phyloP scores from a whole-genome alignment of 2,113 vertebrate species.

The Connochaetes taurinus region DNA sequence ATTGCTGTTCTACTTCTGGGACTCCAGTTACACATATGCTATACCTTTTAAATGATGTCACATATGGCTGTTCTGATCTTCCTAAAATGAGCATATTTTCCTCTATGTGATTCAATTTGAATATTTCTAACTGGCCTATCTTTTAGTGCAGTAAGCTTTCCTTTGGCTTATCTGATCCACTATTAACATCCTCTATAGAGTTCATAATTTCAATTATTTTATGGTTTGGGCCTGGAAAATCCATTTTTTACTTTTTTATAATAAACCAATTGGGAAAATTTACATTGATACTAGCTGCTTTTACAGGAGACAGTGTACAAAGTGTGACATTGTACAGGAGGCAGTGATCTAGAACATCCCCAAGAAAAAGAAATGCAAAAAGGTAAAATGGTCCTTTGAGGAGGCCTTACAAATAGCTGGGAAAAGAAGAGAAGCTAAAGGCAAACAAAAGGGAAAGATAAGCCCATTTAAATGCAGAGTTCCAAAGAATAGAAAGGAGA shows the following conservation, averaged over 20 bases:
- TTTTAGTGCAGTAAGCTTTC: not conserved
- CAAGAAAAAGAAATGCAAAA: not conserved
- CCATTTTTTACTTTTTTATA: not conserved
- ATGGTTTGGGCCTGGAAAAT: not conserved
- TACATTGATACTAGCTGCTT: not conserved
- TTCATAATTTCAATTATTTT: not conserved
- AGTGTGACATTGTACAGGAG: not conserved
- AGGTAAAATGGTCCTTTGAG: not conserved
- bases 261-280: not conserved
- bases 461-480: not conserved
- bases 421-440: not conserved
- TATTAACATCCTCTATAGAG: not conserved
- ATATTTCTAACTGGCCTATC: not conserved
- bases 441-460: not conserved
- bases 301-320: not conserved
- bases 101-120: not conserved
- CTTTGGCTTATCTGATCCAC: not conserved
- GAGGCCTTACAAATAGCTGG: not conserved
- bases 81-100: not conserved
- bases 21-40: not conserved
- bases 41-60: not conserved
- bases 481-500: not conserved
- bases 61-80: not conserved
- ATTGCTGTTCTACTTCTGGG: not conserved
- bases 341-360: not conserved